Conservation (phyloP, 1,140 invertebrate genomes). For the Drosophila insularis region DNA sequence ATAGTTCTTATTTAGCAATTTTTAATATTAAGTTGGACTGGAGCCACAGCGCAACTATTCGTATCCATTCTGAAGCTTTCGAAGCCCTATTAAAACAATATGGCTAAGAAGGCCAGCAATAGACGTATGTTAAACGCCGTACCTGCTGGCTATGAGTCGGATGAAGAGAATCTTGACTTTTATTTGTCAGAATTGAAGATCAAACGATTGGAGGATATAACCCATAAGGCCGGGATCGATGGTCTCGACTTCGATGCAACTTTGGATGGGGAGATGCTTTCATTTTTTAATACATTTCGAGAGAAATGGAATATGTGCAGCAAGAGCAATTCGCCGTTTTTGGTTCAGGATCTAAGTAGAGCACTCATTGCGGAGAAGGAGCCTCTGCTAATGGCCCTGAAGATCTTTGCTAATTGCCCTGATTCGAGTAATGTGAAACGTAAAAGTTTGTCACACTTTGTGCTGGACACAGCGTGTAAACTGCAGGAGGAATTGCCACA, state of each 20-base stretch:
- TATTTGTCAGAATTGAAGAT: slow-evolving; percentile 67
- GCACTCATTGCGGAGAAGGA: slow-evolving; percentile 83
- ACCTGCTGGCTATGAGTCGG: slow-evolving; percentile 69
- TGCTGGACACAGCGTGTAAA: slow-evolving; percentile 85
- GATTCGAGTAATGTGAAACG: slow-evolving; percentile 84
- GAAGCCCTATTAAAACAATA: slow-evolving; percentile 8
- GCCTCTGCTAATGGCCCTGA: slow-evolving; percentile 84
- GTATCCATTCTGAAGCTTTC: neutral
- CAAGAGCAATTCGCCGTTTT: slow-evolving; percentile 83
- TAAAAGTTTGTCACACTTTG: slow-evolving; percentile 84
- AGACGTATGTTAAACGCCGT: slow-evolving; percentile 34
- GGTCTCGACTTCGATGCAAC: slow-evolving; percentile 71
- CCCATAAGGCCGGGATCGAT: slow-evolving; percentile 73
- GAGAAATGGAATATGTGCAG: slow-evolving; percentile 83
- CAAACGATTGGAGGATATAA: slow-evolving; percentile 74
- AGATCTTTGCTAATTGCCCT: slow-evolving; percentile 84
- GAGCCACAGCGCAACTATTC: neutral
- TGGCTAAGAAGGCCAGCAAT: slow-evolving; percentile 43
- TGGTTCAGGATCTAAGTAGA: slow-evolving; percentile 82
- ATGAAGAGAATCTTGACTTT: slow-evolving; percentile 59
- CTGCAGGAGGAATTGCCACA: slow-evolving; percentile 70
- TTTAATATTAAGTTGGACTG: slow-evolving; percentile 12
- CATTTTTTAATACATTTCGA: slow-evolving; percentile 68
- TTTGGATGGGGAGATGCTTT: slow-evolving; percentile 50
- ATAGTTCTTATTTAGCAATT: slow-evolving; percentile 12